Evolutionary conservation across 2,797 vertebrate genomes (phyloP), one percentile per base, ranked within the genome.

Genomic region (Etheostoma perlongum): DNA sequence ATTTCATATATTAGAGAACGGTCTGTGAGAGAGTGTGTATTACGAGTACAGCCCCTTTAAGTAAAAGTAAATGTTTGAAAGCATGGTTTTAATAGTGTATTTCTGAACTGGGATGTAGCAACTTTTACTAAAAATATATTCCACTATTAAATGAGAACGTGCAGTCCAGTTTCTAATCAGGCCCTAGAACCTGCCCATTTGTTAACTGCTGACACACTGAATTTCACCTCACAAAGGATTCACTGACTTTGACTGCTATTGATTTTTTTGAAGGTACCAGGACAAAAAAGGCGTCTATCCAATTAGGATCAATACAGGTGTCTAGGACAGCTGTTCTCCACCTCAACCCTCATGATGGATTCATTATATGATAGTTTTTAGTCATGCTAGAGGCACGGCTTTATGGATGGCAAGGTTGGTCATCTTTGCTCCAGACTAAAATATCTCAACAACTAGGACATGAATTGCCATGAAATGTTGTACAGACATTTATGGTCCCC

Each of bases 241-340:
- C 55, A 75, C 63, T 79, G 72, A 81, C 84, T 76, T 85, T 83
- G 76, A 88, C 66, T 68, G 27, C 15, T 78, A 87, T 88, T 81
- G 85, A 91, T 87, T 90, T 83, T 83, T 88, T 75, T 54, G 15
- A 40, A 62, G 64, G 75, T 53, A 86, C 78, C 81, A 91, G 88
- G 36, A 86, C 87, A 82, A 78, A 85, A 79, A n/a, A 79, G 79
- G 58, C 61, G 69, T 79, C 25, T 78, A 65, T 82, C 69, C 73
- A 75, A 74, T 72, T 36, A 67, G 51, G 66, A 92, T 91, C 88
- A 85, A 92, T 91, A 80, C 21, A 47, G 51, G 47, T 76, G 85
- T 88, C 88, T 84, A 36, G 74, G 42, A 61, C 33, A 61, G 74
- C 52, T 33, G 36, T 33, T 71, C 71, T 79, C 54, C 58, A 46